Percentiles rank a stretch among this genome's conserved stretches.
phyloP scores from a whole-genome alignment of 2,888 invertebrate genomes.

The Polietes domitor region DNA sequence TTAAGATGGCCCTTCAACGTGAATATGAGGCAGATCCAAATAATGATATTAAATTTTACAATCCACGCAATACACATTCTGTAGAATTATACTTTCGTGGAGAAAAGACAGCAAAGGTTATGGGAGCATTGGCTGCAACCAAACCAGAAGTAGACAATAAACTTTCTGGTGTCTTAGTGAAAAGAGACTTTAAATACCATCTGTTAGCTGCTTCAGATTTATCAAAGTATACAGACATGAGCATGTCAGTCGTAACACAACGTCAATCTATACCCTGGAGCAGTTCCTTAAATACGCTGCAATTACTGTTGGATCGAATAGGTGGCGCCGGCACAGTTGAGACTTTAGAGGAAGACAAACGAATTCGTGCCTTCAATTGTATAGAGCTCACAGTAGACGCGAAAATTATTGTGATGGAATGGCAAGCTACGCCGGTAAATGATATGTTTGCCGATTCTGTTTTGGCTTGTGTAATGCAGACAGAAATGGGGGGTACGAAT shows the following conservation, averaged over 20 bases:
- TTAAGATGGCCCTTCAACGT: slow-evolving; percentile 95
- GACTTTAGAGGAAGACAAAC: slow-evolving; percentile 86
- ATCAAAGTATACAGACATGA: slow-evolving; percentile 97
- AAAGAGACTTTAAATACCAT: slow-evolving; percentile 99
- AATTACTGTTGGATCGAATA: slow-evolving; percentile 89
- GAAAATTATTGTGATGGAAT: slow-evolving; percentile 93
- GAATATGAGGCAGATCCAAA: slow-evolving; percentile 86
- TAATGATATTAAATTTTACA: slow-evolving; percentile 93
- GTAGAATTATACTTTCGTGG: slow-evolving; percentile 97
- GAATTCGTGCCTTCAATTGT: slow-evolving; percentile 90
- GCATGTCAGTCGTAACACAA: slow-evolving; percentile 95
- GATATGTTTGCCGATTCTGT: slow-evolving; percentile 99
- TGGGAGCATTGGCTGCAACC: slow-evolving; percentile 94
- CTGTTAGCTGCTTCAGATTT: slow-evolving; percentile 95
- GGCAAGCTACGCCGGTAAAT: slow-evolving; percentile 96
- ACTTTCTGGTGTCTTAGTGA: slow-evolving; percentile 96
- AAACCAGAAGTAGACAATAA: slow-evolving; percentile 89
- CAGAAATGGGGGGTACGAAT: slow-evolving; percentile 86
- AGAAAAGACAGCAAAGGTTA: slow-evolving; percentile 99
- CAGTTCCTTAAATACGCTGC: slow-evolving; percentile 83
- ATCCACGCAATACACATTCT: slow-evolving; percentile 96
- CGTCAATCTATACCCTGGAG: slow-evolving; percentile 94
- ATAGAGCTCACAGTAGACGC: slow-evolving; percentile 91
- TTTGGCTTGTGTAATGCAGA: slow-evolving; percentile 92
- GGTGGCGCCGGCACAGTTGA: slow-evolving; percentile 87